A percentile compares a stretch with the other conserved stretches of the same genome.
Evolutionary conservation across 1,140 invertebrate genomes (phyloP).

Genomic region (Protaetia brevitarsis): DNA sequence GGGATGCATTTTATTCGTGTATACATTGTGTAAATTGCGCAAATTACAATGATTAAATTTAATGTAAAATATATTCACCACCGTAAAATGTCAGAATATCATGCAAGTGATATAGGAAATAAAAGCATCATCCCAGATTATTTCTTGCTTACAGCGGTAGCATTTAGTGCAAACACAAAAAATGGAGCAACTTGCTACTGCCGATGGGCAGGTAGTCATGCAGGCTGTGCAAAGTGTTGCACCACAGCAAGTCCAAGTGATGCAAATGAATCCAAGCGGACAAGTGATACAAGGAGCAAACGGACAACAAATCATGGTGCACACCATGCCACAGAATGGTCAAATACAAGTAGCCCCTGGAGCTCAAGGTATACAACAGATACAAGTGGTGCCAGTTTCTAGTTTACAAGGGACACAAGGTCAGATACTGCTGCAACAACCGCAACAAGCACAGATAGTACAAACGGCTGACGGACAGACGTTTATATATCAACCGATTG

Average conservation of each 20-base stretch:
- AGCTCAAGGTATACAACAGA: conserved; percentile 55
- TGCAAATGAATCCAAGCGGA: conserved; percentile 46
- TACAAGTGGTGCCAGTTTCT: conserved; percentile 63
- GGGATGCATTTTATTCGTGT: background rate
- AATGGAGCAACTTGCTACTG: conserved; percentile 46
- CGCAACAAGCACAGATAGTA: conserved; percentile 74
- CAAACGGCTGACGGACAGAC: conserved; percentile 93
- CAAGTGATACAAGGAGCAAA: conserved; percentile 49
- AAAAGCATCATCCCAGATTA: too few species aligned
- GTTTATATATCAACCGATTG: conserved; percentile 82
- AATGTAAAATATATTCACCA: too few species aligned
- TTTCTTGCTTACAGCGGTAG: too few species aligned
- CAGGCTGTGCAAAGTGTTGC: conserved; percentile 43
- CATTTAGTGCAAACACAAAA: background rate
- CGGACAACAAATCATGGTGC: conserved; percentile 51
- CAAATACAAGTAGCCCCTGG: conserved; percentile 64
- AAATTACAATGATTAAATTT: too few species aligned
- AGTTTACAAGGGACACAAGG: conserved; percentile 56
- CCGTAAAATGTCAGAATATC: too few species aligned
- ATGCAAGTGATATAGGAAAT: too few species aligned
- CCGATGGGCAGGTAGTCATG: conserved; percentile 48
- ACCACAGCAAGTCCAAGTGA: conserved; percentile 47
- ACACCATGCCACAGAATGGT: conserved; percentile 45
- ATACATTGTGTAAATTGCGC: too few species aligned
- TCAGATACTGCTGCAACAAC: conserved; percentile 59